Base-by-base conservation (phyloP, 2,888 invertebrate genomes). In the Mythimna impura region DNA sequence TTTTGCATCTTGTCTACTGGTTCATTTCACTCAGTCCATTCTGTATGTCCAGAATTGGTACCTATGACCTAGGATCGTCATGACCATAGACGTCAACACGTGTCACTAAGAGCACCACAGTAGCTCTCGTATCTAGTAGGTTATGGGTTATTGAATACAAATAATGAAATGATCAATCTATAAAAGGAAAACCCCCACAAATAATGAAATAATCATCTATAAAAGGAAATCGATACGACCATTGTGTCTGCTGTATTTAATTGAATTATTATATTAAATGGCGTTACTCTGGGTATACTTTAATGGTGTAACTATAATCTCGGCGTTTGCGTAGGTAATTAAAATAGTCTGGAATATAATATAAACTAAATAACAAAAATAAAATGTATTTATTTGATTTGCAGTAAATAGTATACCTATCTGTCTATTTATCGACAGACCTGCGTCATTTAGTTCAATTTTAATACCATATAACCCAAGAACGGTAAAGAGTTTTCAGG, bases 101-200 rank as follows among this genome's bases (percentile, higher is more conserved):
- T 68, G 63, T 34, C 36, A 14, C 20, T 12, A 22, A 55, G 17
- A 50, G 6, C 10, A 14, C 17, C 30, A 58, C 25, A 36, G 60
- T 34, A 60, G 12, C 20, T 63, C 12, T 55, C 34, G 60, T 57
- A 6, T 34, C 3, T 25, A 40, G 7, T 78, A 61, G n/a, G n/a
- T n/a, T n/a, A 72, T 78, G 61, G 34, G 43, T 73, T 73, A 78
- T 78, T 68, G 63, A 67, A 67, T 64, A 78, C 50, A 64, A 67
- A 73, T 73, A 71, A 61, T 65, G 54, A 43, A 57, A 62, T 58
- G 36, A 50, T 68, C 65, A 66, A n/a, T 34, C 73, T 58, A 25
- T 58, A 63, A 60, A 72, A 73, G 80, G 80, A 71, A 80, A 80
- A 71, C 66, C 71, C 65, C 55, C 2, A 78, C 50, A 64, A 67